A percentile compares a stretch with the other conserved stretches of the same genome.
These are phyloP conservation scores for Cherax destructor DNA, from an alignment of 1,140 invertebrate species.

Conservation along the genomic window DNA sequence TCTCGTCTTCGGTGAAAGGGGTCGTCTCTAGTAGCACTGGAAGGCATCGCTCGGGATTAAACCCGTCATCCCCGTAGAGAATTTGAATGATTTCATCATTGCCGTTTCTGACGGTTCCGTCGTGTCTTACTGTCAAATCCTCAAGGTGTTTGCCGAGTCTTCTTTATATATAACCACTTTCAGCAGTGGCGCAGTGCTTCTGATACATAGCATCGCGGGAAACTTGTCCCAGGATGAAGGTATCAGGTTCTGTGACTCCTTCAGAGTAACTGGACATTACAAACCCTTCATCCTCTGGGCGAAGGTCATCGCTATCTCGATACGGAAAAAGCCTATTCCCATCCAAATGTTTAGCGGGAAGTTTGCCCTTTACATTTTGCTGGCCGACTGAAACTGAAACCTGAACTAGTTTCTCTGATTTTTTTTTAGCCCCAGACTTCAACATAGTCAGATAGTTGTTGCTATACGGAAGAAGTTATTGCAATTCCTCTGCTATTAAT, in stretches of 20 bases:
- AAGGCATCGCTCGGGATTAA: constrained; percentile 1
- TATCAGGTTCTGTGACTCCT: neutral
- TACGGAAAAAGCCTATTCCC: neutral
- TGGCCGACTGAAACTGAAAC: neutral
- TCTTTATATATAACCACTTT: constrained; percentile 36
- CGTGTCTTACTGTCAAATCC: constrained; percentile 22
- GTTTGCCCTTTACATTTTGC: constrained; percentile 3
- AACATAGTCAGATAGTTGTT: constrained; percentile 19
- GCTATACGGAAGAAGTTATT: neutral
- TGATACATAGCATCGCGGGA: neutral
- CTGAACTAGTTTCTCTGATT: constrained; percentile 14
- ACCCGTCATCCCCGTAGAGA: constrained; percentile 26
- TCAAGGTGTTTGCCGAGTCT: constrained; percentile 16
- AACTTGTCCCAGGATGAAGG: neutral
- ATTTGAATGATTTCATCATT: constrained; percentile 32
- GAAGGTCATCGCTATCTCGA: neutral
- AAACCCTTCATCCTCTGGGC: constrained; percentile 7
- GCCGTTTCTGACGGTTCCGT: constrained; percentile 28
- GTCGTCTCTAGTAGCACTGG: neutral
- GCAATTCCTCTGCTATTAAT: neutral
- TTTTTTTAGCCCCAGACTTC: constrained; percentile 27
- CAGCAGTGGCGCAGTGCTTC: constrained; percentile 18
- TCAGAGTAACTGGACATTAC: neutral
- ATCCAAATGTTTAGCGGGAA: neutral
- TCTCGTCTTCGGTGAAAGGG: neutral